Percentiles rank a stretch among this genome's conserved stretches.
Conservation (phyloP, 1,140 invertebrate species). For the Batillaria attramentaria region DNA sequence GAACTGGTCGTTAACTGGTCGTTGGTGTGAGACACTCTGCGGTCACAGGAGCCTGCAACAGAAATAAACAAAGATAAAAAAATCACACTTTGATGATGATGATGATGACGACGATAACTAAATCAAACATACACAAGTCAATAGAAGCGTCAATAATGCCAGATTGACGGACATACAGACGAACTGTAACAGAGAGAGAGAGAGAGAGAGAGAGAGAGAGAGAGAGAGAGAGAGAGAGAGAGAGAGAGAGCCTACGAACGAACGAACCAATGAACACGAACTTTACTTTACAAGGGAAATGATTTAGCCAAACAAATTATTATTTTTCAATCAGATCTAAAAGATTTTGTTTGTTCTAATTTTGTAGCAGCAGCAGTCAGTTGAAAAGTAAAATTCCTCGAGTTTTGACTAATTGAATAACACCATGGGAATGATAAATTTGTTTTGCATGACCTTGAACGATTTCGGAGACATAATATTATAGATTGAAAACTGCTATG, state of each 20-base stretch:
- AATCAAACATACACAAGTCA: not conserved
- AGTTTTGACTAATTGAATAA: too few relatives aligned
- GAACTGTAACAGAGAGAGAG: not conserved
- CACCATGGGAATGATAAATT: too few relatives aligned
- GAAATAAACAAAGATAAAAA: not conserved
- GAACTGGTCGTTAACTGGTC: too few relatives aligned
- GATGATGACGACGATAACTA: not conserved
- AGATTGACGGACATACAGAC: conserved; percentile 2
- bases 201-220: conserved; percentile 15
- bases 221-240: not conserved
- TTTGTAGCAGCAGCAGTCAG: too few relatives aligned
- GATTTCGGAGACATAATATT: not conserved
- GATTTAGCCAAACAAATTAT: too few relatives aligned
- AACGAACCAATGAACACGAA: not conserved
- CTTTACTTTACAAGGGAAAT: too few relatives aligned
- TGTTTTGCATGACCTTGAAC: too few relatives aligned
- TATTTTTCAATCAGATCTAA: too few relatives aligned
- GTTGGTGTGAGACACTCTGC: too few relatives aligned
- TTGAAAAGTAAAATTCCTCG: too few relatives aligned
- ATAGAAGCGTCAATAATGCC: not conserved
- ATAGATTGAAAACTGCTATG: not conserved
- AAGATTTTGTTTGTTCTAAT: too few relatives aligned
- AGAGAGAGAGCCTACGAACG: not conserved
- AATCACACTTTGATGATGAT: not conserved
- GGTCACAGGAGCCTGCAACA: too few relatives aligned